These are phyloP conservation scores for Theonella swinhoei DNA, from an alignment of 37 sponge, comb jelly and placozoan genomes.

Conservation along the genomic window DNA sequence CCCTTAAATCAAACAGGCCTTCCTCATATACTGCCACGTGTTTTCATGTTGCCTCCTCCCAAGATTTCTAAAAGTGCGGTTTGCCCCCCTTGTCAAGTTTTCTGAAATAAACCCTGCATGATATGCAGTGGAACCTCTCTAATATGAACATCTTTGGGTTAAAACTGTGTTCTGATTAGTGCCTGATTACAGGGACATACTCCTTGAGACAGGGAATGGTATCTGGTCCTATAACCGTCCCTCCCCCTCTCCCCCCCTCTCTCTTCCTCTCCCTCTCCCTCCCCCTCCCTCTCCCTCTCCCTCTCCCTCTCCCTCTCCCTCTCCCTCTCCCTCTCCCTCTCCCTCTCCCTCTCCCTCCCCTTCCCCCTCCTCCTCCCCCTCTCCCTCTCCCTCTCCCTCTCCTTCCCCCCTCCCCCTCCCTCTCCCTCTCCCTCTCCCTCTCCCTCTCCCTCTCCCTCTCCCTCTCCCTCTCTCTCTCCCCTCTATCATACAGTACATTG, in stretches of 20 bases:
- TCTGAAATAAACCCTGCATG: no score
- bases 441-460: not conserved
- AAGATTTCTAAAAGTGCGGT: no score
- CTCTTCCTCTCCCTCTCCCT: conserved; percentile 11
- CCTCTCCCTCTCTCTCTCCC: conserved; percentile 35
- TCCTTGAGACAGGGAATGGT: no score
- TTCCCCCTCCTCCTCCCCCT: not conserved
- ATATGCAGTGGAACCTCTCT: no score
- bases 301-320: conserved; percentile 17
- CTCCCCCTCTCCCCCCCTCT: not conserved
- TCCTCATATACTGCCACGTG: no score
- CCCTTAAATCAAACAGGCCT: no score
- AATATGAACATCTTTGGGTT: no score
- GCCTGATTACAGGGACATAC: no score
- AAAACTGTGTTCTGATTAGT: no score
- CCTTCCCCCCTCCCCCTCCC: not conserved
- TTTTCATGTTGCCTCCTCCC: no score
- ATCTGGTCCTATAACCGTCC: no score
- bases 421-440: not conserved
- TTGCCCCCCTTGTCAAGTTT: no score
- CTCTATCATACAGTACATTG: conserved; percentile 52
- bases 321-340: not conserved
- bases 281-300: conserved; percentile 4
- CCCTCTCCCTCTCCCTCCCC: conserved; percentile 8
- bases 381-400: conserved; percentile 11